Base-by-base conservation (phyloP, 2,888 invertebrate species). In the Metellina segmentata region DNA sequence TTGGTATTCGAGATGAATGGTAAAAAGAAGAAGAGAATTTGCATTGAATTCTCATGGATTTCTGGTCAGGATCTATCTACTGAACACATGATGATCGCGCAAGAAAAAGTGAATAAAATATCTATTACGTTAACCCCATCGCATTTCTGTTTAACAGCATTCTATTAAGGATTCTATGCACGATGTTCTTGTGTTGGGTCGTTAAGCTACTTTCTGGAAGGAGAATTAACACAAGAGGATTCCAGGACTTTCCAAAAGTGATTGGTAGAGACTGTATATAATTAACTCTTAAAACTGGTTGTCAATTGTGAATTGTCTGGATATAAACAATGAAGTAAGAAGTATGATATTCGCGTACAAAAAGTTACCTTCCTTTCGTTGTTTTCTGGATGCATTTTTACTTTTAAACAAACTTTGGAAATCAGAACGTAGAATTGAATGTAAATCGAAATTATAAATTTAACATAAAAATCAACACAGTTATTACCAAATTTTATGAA, bases 11-110 rank as follows among this genome's bases (percentile, higher is more conserved):
- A 79, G 48, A 79, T 85, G 78, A 85, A 85, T 85, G 85, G 85
- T 20, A 71, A 85, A 79, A 85, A 79, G 82, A 90, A 90, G 79
- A 87, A 4, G 20, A 2, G 72, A 91, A 91, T 91, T 87, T 91
- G 87, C 91, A 91, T 91, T 51, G 86, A 77, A 82, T 87, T 79
- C 85, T 71, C 85, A 81, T 90, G 90, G 70, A 81, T 90, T 90
- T 85, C 77, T 19, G 79, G 71, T 69, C 74, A 34, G 34, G 34
- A 34, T 34, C 34, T 82, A 70, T 77, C 70, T 85, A 52, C 83
- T 53, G 83, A 89, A 89, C 34, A 49, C 71, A 88, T 89, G 71
- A 70, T 79, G 74, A 69, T 13, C 79, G 11, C 71, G 69, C 48
- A 81, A 61, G 52, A 79, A 72, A 88, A 87, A 88, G 81, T 51